Percentiles rank a stretch among this genome's conserved stretches.
Conservation (phyloP, 2,113 vertebrate genomes). For the Heliornis fulica region DNA sequence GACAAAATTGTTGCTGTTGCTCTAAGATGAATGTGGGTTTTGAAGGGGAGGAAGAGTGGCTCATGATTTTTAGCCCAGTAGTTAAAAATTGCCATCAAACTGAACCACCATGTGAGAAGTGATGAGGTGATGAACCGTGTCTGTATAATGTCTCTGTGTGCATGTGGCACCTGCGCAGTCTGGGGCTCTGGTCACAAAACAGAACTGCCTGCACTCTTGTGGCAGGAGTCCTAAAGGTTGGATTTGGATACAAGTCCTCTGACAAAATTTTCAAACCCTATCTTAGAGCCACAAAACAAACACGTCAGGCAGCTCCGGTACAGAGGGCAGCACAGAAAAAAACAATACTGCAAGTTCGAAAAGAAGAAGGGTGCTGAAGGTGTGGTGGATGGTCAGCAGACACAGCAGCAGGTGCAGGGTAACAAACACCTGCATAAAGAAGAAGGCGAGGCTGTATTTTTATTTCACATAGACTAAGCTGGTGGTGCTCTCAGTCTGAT, state of each 20-base stretch:
- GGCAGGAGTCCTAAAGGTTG: background rate
- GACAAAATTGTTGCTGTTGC: background rate
- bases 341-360: background rate
- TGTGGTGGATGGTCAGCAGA: background rate
- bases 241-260: background rate
- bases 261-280: background rate
- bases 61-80: accelerated
- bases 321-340: accelerated
- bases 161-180: accelerated
- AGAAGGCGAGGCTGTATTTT: background rate
- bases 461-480: background rate
- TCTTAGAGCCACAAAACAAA: background rate
- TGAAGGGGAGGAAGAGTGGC: background rate
- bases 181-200: background rate
- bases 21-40: accelerated
- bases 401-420: background rate
- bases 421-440: background rate
- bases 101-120: accelerated
- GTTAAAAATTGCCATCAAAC: background rate
- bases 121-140: accelerated
- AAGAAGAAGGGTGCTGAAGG: background rate
- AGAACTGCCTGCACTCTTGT: background rate
- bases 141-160: accelerated
- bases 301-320: background rate
- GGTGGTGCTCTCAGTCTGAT: background rate